Conservation (phyloP, 2,888 invertebrate genomes). For the Imbricaverruca yamaguchii region DNA sequence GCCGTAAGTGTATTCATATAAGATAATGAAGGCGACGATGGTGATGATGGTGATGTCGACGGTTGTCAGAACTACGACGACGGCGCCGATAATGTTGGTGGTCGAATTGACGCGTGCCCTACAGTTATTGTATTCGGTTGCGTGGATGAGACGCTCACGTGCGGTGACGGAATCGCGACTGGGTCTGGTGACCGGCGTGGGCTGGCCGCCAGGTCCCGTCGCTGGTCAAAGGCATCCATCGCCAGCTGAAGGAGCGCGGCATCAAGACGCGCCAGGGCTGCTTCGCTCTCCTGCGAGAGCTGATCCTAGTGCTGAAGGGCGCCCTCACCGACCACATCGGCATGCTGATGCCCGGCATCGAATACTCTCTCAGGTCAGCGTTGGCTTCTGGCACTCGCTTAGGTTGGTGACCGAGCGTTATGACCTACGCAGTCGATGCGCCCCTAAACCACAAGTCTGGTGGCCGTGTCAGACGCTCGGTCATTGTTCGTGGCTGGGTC, state of each 20-base stretch:
- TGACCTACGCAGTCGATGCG: too few relatives aligned
- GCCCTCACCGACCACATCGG: conserved; percentile 77
- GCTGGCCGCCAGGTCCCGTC: conserved; percentile 52
- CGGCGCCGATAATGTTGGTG: too few relatives aligned
- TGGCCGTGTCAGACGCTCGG: background rate
- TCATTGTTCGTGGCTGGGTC: too few relatives aligned
- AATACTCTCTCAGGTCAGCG: conserved; percentile 63
- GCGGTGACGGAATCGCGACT: background rate
- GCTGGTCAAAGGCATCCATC: conserved; percentile 81
- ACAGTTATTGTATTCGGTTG: too few relatives aligned
- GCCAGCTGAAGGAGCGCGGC: conserved; percentile 75
- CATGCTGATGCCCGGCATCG: conserved; percentile 77
- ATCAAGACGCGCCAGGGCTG: conserved; percentile 86
- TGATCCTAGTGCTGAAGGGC: conserved; percentile 80
- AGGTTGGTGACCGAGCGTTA: conserved; percentile 21
- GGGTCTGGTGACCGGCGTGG: background rate
- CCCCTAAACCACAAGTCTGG: too few relatives aligned
- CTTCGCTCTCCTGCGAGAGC: conserved; percentile 79
- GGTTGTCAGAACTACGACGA: too few relatives aligned
- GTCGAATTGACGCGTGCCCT: too few relatives aligned
- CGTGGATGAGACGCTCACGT: too few relatives aligned
- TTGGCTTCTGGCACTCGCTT: background rate
- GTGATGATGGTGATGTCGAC: too few relatives aligned
- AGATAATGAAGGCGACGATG: too few relatives aligned
- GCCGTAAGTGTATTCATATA: too few relatives aligned